Conservation (phyloP, 2,797 vertebrate genomes). For the Acanthurus lineatus region DNA sequence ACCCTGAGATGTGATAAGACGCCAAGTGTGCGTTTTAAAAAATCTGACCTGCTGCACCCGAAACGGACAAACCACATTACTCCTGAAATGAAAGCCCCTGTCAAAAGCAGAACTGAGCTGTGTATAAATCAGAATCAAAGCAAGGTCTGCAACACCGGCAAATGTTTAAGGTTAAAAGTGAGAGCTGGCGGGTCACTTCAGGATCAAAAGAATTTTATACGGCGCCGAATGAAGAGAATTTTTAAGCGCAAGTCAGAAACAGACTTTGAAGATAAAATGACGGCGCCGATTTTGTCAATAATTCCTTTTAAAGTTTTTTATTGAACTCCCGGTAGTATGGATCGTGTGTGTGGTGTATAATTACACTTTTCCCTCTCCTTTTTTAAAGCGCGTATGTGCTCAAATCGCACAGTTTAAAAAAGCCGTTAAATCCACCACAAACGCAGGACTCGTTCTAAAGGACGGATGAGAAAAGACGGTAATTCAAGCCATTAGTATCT, state of each 20-base stretch:
- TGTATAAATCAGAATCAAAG: conserved; percentile 64
- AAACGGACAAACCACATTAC: conserved; percentile 36
- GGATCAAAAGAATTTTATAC: conserved; percentile 64
- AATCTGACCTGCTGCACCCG: conserved; percentile 18
- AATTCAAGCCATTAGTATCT: neutral
- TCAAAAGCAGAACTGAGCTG: conserved; percentile 14
- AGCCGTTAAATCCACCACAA: conserved; percentile 3
- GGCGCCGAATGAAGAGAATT: conserved; percentile 48
- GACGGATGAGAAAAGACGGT: neutral
- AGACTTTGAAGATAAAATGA: conserved; percentile 70
- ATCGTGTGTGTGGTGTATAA: conserved; percentile 32
- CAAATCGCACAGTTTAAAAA: neutral
- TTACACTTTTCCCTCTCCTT: conserved; percentile 13
- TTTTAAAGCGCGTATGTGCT: conserved; percentile 7
- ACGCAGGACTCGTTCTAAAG: neutral
- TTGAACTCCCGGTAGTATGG: conserved; percentile 32
- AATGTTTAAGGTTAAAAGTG: conserved; percentile 61
- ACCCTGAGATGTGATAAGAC: conserved; percentile 17
- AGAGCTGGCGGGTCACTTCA: conserved; percentile 52
- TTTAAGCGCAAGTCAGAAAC: conserved; percentile 51
- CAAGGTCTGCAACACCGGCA: conserved; percentile 30
- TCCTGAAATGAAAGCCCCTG: conserved; percentile 37
- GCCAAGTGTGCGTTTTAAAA: conserved; percentile 14
- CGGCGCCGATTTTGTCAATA: conserved; percentile 62
- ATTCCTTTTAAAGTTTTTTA: conserved; percentile 65